Evolutionary conservation across 2,888 invertebrate species (phyloP), one percentile per base, ranked within the genome.

Genomic region (Leucophora obtusa): DNA sequence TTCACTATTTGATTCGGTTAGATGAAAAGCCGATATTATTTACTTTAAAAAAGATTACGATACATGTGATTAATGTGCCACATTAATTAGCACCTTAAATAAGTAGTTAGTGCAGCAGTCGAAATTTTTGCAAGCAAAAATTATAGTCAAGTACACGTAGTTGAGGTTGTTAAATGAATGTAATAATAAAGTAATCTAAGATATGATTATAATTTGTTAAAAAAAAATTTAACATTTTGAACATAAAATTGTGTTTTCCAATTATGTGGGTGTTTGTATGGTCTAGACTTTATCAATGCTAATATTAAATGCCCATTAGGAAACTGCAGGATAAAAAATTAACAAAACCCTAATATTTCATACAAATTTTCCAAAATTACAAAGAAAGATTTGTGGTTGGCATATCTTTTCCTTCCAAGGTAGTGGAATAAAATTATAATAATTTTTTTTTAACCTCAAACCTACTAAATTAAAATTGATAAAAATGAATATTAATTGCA

Each of bases 41-140:
- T 65, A 71, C 76, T 58, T 7, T 33, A 33, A 28, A 33, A 28
- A 1, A 59, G 59, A 77, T 77, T 59, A 60, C 54, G 59, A 35
- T 77, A 71, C 71, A 71, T 71, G 77, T 71, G 54, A 71, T 66
- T 54, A 60, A 71, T 54, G 65, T 65, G 65, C 47, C 65, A 60
- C 77, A 66, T 71, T 77, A 77, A 71, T 71, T 71, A 51, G 69
- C 38, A 38, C 38, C 38, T 38, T 11, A 11, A 38, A 2, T 38
- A 11, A 2, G 1, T 38, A 2, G 1, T 38, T 8, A 10, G 38
- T 14, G 38, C 11, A n/a, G 14, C 14, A 47, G 15, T 14, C 2
- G 1, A 47, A 47, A 3, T 47, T 47, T 6, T 47, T 47, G 43
- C 43, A 14, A 47, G n/a, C 43, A 2, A 14, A 28, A 47, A 47